These are phyloP conservation scores for Verasper variegatus DNA, from an alignment of 2,113 vertebrate species.

Conservation along the genomic window DNA sequence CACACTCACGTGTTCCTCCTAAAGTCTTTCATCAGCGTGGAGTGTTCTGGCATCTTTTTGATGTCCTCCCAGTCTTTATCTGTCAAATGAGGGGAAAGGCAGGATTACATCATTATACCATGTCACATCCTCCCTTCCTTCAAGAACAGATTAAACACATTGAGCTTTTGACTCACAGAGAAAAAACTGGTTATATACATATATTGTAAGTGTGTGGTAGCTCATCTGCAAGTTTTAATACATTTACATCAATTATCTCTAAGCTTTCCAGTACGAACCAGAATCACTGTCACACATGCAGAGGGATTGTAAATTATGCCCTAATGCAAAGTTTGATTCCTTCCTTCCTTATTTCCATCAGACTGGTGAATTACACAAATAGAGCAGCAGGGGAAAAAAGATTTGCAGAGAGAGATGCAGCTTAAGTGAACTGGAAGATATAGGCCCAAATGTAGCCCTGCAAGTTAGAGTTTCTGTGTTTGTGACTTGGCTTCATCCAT, in stretches of 20 bases:
- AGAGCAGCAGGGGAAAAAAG: conserved; percentile 15
- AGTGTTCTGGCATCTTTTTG: conserved; percentile 99
- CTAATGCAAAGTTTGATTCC: background rate
- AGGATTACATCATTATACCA: conserved; percentile 47
- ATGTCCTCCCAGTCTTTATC: conserved; percentile 99
- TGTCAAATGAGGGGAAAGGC: conserved; percentile 71
- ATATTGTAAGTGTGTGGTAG: background rate
- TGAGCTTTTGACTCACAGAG: background rate
- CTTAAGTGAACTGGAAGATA: conserved; percentile 67
- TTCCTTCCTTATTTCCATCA: background rate
- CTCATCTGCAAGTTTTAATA: background rate
- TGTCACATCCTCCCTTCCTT: conserved; percentile 23
- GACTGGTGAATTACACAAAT: conserved; percentile 33
- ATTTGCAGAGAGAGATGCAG: conserved; percentile 12
- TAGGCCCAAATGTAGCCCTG: conserved; percentile 52
- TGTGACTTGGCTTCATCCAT: conserved; percentile 47
- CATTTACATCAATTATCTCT: background rate
- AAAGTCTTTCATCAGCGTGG: conserved; percentile 99
- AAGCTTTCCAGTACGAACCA: background rate
- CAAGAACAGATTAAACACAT: conserved; percentile 36
- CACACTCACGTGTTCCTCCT: conserved; percentile 97
- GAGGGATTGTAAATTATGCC: background rate
- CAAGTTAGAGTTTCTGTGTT: conserved; percentile 52
- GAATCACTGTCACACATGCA: background rate
- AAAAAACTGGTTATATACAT: background rate